Percentiles rank a stretch among this genome's conserved stretches.
These are phyloP conservation scores for Galbula dea DNA, from an alignment of 2,113 vertebrate genomes.

Conservation along the genomic window DNA sequence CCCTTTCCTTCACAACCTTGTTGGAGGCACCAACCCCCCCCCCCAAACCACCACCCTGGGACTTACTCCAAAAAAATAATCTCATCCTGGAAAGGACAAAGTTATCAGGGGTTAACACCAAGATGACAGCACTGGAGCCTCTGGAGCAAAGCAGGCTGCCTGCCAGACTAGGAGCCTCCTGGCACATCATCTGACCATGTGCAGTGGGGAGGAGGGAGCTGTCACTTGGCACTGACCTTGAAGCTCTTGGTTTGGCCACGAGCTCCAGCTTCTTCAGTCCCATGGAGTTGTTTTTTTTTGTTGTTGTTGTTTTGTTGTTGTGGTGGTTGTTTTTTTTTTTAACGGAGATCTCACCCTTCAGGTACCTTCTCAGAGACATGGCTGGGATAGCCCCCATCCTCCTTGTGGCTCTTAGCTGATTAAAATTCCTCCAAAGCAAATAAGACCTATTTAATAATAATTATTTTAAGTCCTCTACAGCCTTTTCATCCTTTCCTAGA, in stretches of 20 bases:
- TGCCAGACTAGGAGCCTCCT: conserved; percentile 82
- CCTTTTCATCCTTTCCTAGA: background rate
- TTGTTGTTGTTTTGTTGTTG: no score
- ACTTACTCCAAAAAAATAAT: conserved; percentile 8
- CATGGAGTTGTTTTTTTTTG: background rate
- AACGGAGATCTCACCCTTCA: background rate
- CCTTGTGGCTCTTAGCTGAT: background rate
- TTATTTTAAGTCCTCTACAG: background rate
- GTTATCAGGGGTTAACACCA: conserved; percentile 83
- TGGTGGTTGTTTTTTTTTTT: background rate
- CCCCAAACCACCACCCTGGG: no score
- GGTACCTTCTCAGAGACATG: background rate
- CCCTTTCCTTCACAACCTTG: background rate
- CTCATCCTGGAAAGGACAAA: conserved; percentile 62
- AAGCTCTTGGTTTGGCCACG: conserved; percentile 54
- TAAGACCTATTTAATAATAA: background rate
- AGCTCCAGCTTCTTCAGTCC: background rate
- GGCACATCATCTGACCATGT: conserved; percentile 78
- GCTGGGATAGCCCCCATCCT: background rate
- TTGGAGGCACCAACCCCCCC: rapidly evolving
- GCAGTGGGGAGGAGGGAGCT: conserved; percentile 14
- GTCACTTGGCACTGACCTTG: conserved; percentile 46
- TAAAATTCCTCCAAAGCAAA: background rate
- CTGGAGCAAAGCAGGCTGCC: conserved; percentile 84
- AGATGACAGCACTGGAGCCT: conserved; percentile 80